These are phyloP conservation scores for Clepsis dumicolana DNA, from an alignment of 2,888 invertebrate species.

Conservation along the genomic window DNA sequence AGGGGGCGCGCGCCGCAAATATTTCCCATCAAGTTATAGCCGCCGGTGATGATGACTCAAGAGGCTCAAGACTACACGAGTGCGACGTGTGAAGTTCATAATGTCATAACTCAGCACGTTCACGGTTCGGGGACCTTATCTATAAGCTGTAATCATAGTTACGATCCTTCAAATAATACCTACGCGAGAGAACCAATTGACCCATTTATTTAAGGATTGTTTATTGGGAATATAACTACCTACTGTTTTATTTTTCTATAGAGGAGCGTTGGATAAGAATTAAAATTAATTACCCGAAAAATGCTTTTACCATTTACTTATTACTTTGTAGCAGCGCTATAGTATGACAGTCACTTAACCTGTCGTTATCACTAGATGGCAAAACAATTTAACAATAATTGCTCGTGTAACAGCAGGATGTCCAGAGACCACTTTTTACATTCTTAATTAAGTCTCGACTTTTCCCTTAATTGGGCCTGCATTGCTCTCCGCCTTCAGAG, in stretches of 20 bases:
- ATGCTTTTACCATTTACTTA: neutral
- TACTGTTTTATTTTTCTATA: neutral
- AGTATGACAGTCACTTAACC: neutral
- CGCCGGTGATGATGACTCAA: constrained; percentile 46
- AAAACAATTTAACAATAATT: neutral
- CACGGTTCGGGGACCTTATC: constrained; percentile 10
- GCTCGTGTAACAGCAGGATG: constrained; percentile 43
- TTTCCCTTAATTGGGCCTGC: constrained; percentile 49
- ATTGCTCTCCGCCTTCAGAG: constrained; percentile 36
- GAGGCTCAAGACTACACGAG: constrained; percentile 10
- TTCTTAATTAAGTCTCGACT: constrained; percentile 48
- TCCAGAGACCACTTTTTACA: constrained; percentile 46
- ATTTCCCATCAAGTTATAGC: constrained; percentile 50
- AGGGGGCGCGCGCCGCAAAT: constrained; percentile 53
- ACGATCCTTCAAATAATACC: neutral
- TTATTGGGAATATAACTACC: neutral
- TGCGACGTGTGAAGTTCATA: constrained; percentile 22
- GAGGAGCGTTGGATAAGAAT: neutral
- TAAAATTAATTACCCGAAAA: neutral
- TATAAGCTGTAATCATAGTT: neutral
- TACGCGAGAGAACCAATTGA: neutral
- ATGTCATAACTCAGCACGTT: constrained; percentile 17
- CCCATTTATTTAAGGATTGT: constrained; percentile 5
- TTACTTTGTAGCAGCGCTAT: neutral
- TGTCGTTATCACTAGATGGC: neutral